Conservation (phyloP, 2,888 invertebrate species). For the Malthinus flaveolus region DNA sequence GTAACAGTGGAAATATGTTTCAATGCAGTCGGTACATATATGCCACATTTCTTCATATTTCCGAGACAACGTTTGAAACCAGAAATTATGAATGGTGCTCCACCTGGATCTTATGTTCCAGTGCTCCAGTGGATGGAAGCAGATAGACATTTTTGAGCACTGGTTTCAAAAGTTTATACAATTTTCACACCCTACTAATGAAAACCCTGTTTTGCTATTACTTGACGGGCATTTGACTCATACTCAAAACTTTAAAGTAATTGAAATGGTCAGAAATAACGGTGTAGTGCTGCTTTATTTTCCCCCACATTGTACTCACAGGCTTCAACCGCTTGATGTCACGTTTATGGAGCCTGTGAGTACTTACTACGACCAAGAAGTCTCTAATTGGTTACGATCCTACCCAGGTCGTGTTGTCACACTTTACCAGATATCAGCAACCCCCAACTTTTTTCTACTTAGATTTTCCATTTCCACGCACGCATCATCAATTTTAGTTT, state of each 20-base stretch:
- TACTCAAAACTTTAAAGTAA: constrained; percentile 34
- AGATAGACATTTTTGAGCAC: constrained; percentile 34
- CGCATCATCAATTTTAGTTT: too few species aligned
- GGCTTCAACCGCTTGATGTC: constrained; percentile 39
- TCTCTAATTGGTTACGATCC: neutral
- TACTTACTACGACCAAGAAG: neutral
- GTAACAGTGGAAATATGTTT: too few species aligned
- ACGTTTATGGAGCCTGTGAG: constrained; percentile 1
- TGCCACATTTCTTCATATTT: constrained; percentile 10
- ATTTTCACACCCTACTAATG: constrained; percentile 33
- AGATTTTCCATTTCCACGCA: too few species aligned
- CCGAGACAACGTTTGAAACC: neutral
- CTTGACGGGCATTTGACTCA: constrained; percentile 38
- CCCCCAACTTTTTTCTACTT: too few species aligned
- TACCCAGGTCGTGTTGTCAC: constrained; percentile 12
- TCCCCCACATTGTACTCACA: constrained; percentile 33
- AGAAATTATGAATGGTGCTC: neutral
- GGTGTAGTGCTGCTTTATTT: constrained; percentile 28
- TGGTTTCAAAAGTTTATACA: constrained; percentile 38
- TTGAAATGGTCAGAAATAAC: constrained; percentile 5
- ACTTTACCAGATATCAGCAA: constrained; percentile 8
- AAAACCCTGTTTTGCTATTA: constrained; percentile 35
- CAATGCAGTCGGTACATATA: constrained; percentile 2
- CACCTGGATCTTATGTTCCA: constrained; percentile 21
- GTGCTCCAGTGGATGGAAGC: constrained; percentile 45